Evolutionary conservation across 2,797 vertebrate species (phyloP).

Genomic region (Intellagama lesueurii): DNA sequence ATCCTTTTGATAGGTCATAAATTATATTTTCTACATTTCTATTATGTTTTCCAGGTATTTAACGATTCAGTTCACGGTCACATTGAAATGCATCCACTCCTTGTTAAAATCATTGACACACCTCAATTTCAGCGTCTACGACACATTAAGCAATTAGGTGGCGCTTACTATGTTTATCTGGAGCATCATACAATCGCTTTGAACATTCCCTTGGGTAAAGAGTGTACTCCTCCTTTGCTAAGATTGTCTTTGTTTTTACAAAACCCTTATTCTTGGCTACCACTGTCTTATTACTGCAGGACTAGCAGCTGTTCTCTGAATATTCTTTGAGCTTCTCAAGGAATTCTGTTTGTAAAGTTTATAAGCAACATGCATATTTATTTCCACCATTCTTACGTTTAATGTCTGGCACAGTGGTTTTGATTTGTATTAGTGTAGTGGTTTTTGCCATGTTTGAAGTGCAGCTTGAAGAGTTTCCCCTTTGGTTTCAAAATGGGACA

Average conservation of each 20-base stretch:
- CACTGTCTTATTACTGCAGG: background rate
- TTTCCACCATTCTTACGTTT: too few species aligned
- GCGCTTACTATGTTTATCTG: slow-evolving; percentile 82
- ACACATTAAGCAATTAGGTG: slow-evolving; percentile 83
- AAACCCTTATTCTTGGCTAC: background rate
- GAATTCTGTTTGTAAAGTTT: background rate
- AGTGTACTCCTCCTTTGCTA: background rate
- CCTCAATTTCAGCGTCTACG: slow-evolving; percentile 86
- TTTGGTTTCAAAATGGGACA: too few species aligned
- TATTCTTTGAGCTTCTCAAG: background rate
- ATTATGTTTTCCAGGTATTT: slow-evolving; percentile 84
- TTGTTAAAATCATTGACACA: slow-evolving; percentile 91
- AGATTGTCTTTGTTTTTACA: background rate
- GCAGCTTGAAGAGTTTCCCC: too few species aligned
- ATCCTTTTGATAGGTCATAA: background rate
- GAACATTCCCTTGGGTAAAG: slow-evolving; percentile 85
- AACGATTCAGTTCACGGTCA: slow-evolving; percentile 97
- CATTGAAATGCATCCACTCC: slow-evolving; percentile 91
- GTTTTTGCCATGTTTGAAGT: too few species aligned
- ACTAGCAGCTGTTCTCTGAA: background rate
- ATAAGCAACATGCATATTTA: too few species aligned
- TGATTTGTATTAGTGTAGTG: too few species aligned
- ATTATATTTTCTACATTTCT: background rate
- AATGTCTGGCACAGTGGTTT: too few species aligned
- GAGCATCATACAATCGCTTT: slow-evolving; percentile 85